Conservation (phyloP, 2,888 invertebrate species). For the Hermodice carunculata region DNA sequence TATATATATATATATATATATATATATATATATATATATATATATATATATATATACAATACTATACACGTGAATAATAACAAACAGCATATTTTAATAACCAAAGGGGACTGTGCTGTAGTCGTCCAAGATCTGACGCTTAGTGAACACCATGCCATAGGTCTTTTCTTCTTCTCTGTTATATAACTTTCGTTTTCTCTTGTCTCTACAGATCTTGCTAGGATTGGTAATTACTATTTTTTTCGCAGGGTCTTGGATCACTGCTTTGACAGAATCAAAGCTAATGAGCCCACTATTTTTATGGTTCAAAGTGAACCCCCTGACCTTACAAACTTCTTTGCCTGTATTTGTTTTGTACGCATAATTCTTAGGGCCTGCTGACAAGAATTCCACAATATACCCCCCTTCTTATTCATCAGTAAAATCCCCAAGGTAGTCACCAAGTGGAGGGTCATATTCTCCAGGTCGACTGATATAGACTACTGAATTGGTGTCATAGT, state of each 20-base stretch:
- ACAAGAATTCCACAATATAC: slow-evolving; percentile 49
- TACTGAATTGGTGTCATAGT: slow-evolving; percentile 6
- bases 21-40: too few species aligned
- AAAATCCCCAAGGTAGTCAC: slow-evolving; percentile 61
- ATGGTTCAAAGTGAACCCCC: slow-evolving; percentile 46
- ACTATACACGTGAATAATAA: too few species aligned
- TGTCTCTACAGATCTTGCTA: slow-evolving; percentile 68
- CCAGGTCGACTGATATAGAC: background rate
- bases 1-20: too few species aligned
- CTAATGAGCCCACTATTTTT: slow-evolving; percentile 33
- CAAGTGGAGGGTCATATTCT: slow-evolving; percentile 41
- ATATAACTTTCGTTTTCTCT: slow-evolving; percentile 78
- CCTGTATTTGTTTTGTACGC: slow-evolving; percentile 45
- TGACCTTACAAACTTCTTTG: slow-evolving; percentile 44
- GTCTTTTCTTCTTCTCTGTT: slow-evolving; percentile 74
- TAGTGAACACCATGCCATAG: slow-evolving; percentile 32
- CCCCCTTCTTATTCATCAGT: slow-evolving; percentile 54
- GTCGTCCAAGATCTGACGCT: slow-evolving; percentile 28
- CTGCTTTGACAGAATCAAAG: slow-evolving; percentile 35
- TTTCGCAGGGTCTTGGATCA: background rate
- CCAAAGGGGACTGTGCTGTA: slow-evolving; percentile 41
- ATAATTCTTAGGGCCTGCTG: slow-evolving; percentile 65
- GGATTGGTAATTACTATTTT: slow-evolving; percentile 21
- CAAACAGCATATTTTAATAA: too few species aligned
- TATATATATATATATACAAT: too few species aligned